Base-by-base conservation (phyloP, 1,140 invertebrate species). In the Drosophila ironensis region DNA sequence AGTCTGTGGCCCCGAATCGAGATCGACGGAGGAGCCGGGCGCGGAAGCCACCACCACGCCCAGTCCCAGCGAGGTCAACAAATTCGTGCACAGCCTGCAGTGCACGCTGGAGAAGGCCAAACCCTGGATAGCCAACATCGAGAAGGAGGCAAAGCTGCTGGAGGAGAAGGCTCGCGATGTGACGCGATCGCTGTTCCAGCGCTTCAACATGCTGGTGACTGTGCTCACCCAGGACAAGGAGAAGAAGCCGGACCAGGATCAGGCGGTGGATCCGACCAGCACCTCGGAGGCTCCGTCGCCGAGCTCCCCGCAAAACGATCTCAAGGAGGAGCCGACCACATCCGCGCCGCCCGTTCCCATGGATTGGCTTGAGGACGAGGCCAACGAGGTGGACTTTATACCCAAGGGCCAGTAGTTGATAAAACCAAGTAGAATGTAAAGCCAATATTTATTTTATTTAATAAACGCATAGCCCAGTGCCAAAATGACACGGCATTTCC, bases 61-160 rank as follows among this genome's bases (percentile, higher is more conserved):
- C 33, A 81, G 54, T 35, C 51, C 57, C 41, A 87, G 76, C n/a
- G 82, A 87, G 44, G 57, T 87, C 7, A 87, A 77, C 47, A 59
- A 87, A 24, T 82, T 87, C 27, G 28, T 87, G n/a, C 82, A 78
- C 25, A 87, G 56, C n/a, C 61, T 87, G 19, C 82, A 87, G 37
- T 84, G 80, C 24, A 82, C 82, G 0, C 14, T 87, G 61, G 82
- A 87, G 59, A 82, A 82, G 56, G 82, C 82, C 3, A 81, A 87
- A 37, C 82, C 82, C 28, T 87, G 82, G 82, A 73, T 87, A n/a
- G 76, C 76, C 11, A 69, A 87, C 22, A 45, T 87, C 2, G 82
- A 87, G 40, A 87, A 77, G 51, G 82, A 87, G 51, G 82, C 77
- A 3, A 87, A 87, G 27, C 63, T 72, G 0, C 30, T 87, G 8